A percentile compares a stretch with the other conserved stretches of the same genome.
Conservation (phyloP, 2,113 vertebrate genomes). For the Nibea coibor region DNA sequence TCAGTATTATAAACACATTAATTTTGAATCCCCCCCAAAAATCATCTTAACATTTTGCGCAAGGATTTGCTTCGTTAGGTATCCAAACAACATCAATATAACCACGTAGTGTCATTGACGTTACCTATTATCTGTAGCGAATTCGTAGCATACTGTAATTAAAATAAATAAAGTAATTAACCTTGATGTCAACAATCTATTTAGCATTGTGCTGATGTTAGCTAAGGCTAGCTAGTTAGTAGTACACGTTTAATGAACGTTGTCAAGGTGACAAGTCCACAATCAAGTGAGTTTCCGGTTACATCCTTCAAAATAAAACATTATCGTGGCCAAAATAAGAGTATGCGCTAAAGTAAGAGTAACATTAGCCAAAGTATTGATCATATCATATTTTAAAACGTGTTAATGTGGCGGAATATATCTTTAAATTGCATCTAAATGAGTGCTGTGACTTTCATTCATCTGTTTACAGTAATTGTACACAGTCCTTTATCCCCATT, state of each 20-base stretch:
- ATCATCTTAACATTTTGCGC: too few species aligned
- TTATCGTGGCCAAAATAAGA: too few species aligned
- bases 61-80: background rate
- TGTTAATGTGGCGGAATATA: too few species aligned
- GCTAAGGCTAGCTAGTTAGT: background rate
- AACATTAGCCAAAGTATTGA: background rate
- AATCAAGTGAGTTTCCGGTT: background rate
- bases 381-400: too few species aligned
- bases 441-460: too few species aligned
- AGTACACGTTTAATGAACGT: background rate
- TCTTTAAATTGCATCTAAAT: too few species aligned
- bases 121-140: background rate
- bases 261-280: background rate
- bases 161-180: background rate
- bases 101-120: background rate
- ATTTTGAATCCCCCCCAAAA: background rate
- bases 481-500: too few species aligned
- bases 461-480: too few species aligned
- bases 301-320: background rate
- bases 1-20: fast-evolving
- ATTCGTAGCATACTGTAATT: too few species aligned
- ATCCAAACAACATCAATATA: background rate
- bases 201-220: background rate
- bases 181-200: background rate
- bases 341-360: background rate